Base-by-base conservation (phyloP, 2,797 vertebrate genomes). In the Adrianichthys oophorus region DNA sequence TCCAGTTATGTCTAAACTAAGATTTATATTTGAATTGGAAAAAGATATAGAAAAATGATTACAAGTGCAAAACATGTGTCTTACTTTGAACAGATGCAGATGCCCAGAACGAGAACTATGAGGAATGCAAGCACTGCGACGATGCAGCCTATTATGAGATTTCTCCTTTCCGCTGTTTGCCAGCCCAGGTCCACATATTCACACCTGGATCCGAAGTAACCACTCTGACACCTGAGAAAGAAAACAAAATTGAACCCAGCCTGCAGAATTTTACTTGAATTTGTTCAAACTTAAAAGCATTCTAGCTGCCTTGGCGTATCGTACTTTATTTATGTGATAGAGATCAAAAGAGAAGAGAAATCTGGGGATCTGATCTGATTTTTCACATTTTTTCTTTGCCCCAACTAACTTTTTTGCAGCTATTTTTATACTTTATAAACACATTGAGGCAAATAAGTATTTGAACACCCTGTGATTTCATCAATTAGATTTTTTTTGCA, bases 1-100 rank as follows among this genome's bases (percentile, higher is more conserved):
- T 12, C 32, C 10, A 10, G 29, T 21, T 21, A 4, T 13, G 17
- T 46, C 15, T 7, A 4, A 15, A n/a, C 7, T 45, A 17, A 46
- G 14, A 46, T 14, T 4, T 1, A 12, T 17, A 10, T 2, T 7
- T 4, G 13, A 46, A 5, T 21, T 21, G 19, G 21, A 19, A 46
- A 13, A 21, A 5, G 0, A 14, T 3, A 17, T 8, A 7, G 16
- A 17, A 17, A 5, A 6, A 3, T 37, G 19, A 2, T 37, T 37
- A 2, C 10, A 37, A 37, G 10, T 2, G 32, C 29, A 2, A 37
- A 37, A 37, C 32, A 37, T 12, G 21, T 4, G n/a, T 54, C 95
- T 90, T 92, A 98, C 96, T 92, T 90, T 65, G 87, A 89, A 84
- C 91, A 95, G 41, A 94, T 52, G 87, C 92, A 94, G 85, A 93